phyloP scores from a whole-genome alignment of 2,888 invertebrate species.

The Ischnura elegans region DNA sequence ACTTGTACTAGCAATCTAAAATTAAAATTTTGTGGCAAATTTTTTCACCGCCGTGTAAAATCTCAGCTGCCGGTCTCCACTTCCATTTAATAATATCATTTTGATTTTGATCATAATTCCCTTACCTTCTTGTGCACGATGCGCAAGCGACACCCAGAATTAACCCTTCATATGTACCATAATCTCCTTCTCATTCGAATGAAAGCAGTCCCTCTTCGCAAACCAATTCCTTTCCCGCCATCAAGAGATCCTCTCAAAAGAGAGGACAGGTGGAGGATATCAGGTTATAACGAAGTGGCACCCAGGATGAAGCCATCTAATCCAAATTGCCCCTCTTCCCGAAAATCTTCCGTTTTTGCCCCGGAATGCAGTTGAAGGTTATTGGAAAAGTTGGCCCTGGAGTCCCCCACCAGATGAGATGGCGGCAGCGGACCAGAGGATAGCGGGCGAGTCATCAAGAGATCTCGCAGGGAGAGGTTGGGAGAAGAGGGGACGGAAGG shows the following conservation, averaged over 20 bases:
- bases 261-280: conserved; percentile 11
- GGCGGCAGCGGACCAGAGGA: not conserved
- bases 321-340: conserved; percentile 44
- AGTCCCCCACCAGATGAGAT: conserved; percentile 41
- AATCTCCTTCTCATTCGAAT: not conserved
- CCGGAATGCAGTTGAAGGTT: conserved; percentile 56
- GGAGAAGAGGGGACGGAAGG: not conserved
- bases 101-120: too few relatives aligned
- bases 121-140: too few relatives aligned
- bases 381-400: conserved; percentile 55
- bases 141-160: not conserved
- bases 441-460: not conserved
- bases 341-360: conserved; percentile 39
- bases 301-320: conserved; percentile 25
- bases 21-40: too few relatives aligned
- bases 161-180: not conserved
- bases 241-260: not conserved
- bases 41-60: too few relatives aligned
- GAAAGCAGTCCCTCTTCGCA: not conserved
- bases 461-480: not conserved
- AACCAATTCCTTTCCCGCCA: not conserved
- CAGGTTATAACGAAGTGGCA: conserved; percentile 43
- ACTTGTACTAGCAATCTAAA: too few relatives aligned
- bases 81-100: too few relatives aligned
- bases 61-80: too few relatives aligned